phyloP scores from a whole-genome alignment of 1,140 invertebrate genomes.

The Penaeus vannamei region DNA sequence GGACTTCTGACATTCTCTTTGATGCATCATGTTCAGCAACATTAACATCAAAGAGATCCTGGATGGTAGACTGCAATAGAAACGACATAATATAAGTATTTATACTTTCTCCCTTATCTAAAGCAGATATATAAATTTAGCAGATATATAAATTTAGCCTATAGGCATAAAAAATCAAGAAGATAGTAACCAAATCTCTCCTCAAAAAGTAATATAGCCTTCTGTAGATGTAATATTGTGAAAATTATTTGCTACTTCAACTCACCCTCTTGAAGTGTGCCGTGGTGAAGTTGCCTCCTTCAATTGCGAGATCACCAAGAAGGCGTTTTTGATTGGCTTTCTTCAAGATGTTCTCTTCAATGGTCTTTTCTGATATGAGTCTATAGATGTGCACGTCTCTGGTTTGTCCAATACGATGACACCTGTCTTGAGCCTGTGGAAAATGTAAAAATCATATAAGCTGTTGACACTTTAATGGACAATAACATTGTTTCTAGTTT shows the following conservation, averaged over 20 bases:
- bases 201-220: too few relatives aligned
- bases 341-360: slow-evolving; percentile 99
- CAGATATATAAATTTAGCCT: background rate
- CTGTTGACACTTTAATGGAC: background rate
- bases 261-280: slow-evolving; percentile 92
- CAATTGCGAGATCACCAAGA: slow-evolving; percentile 97
- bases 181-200: too few relatives aligned
- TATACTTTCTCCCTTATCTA: background rate
- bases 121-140: background rate
- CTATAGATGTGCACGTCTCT: slow-evolving; percentile 99
- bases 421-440: slow-evolving; percentile 92
- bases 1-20: slow-evolving; percentile 77
- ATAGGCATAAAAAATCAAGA: background rate
- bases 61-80: slow-evolving; percentile 84
- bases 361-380: slow-evolving; percentile 95
- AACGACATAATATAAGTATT: slow-evolving; percentile 57
- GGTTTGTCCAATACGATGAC: slow-evolving; percentile 99
- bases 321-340: slow-evolving; percentile 98
- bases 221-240: too few relatives aligned
- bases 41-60: slow-evolving; percentile 91
- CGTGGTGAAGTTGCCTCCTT: slow-evolving; percentile 98
- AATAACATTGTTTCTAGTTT: background rate
- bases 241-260: background rate
- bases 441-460: slow-evolving; percentile 11
- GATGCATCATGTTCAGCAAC: slow-evolving; percentile 77